Base-by-base conservation (phyloP, 2,888 invertebrate genomes). In the Oxytorus armatus region DNA sequence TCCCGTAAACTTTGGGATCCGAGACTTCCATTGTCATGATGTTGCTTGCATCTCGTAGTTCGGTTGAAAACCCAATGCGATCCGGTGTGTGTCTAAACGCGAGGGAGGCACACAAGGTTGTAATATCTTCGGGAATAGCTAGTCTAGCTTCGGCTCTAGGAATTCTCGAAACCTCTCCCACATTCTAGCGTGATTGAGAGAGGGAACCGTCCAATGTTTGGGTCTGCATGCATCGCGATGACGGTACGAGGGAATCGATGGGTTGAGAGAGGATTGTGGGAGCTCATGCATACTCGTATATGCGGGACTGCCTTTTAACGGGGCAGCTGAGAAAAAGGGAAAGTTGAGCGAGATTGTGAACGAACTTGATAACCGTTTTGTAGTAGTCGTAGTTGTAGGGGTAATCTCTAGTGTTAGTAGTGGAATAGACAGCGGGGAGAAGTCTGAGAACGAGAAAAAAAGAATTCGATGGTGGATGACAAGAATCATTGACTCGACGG, bases 31-130 rank as follows among this genome's bases (percentile, higher is more conserved):
- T 39, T 2, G 33, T 39, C n/a, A 23, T 18, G 49, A 59, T 36
- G 23, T 59, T 55, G 55, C 39, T 59, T 69, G 65, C 29, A 25
- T 47, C 69, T 75, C 33, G 57, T 42, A 59, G 69, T 55, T 21
- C 68, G 76, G 79, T 72, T 77, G 80, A 42, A 68, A 80, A 80
- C 49, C 63, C 77, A 80, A 76, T 79, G 79, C 16, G 61, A 33
- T 10, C 47, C 8, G 5, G 14, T 10, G 8, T 8, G 5, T 3
- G 10, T 47, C 44, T 51, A 59, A 23, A 53, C 65, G 33, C 63
- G 68, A 73, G 55, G 47, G 53, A 49, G 42, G 44, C 77, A 63
- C 68, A 68, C 76, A 73, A 72, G 61, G 44, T 61, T 55, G 61
- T 39, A 63, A 63, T 57, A 63, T 51, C 68, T 53, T 63, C 47